Evolutionary conservation across 2,113 vertebrate genomes (phyloP).

Genomic region (Prinia subflava): DNA sequence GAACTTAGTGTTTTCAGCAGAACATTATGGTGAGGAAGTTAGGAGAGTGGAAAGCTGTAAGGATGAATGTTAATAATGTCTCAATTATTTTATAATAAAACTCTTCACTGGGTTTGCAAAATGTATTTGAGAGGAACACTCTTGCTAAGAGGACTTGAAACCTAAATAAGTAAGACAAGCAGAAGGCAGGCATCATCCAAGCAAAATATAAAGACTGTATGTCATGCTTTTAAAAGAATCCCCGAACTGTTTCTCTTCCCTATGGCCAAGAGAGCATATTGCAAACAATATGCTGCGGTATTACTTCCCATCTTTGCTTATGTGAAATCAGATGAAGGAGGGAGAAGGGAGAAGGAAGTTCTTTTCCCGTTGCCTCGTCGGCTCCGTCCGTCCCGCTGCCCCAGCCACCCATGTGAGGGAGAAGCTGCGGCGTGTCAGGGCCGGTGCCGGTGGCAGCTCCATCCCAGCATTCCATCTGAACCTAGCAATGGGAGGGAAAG

Average conservation of each 20-base stretch:
- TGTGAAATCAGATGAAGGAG: background rate
- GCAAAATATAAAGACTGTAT: slow-evolving; percentile 46
- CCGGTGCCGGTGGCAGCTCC: fast-evolving
- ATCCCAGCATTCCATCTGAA: background rate
- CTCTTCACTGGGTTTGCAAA: background rate
- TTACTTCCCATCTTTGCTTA: slow-evolving; percentile 52
- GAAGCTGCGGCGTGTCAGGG: background rate
- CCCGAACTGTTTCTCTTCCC: slow-evolving; percentile 27
- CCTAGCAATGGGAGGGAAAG: background rate
- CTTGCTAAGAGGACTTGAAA: slow-evolving; percentile 5
- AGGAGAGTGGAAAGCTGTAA: background rate
- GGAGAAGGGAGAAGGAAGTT: background rate
- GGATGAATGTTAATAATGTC: background rate
- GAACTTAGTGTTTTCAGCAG: background rate
- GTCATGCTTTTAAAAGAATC: slow-evolving; percentile 56
- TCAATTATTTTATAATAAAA: slow-evolving; percentile 21
- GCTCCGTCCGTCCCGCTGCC: background rate
- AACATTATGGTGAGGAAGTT: background rate
- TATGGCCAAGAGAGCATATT: slow-evolving; percentile 60
- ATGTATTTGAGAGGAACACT: background rate
- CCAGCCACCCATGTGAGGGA: fast-evolving
- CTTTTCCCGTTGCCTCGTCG: background rate
- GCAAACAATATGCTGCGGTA: slow-evolving; percentile 45
- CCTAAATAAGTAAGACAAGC: slow-evolving; percentile 43
- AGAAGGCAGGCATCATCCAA: slow-evolving; percentile 50